These are phyloP conservation scores for Neodiprion pinetum DNA, from an alignment of 1,140 invertebrate species.

Conservation along the genomic window DNA sequence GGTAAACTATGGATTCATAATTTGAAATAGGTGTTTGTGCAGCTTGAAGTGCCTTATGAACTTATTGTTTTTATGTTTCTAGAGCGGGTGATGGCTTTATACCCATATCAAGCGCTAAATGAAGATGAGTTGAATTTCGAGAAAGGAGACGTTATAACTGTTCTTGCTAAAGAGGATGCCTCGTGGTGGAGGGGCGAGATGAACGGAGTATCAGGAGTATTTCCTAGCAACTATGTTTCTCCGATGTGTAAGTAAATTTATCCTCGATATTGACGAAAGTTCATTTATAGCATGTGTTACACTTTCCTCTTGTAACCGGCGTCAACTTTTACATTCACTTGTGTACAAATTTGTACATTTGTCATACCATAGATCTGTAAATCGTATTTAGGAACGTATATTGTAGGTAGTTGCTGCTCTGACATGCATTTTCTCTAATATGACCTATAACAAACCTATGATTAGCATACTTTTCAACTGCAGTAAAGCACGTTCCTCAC, in stretches of 20 bases:
- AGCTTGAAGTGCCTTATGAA: too few species aligned
- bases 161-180: constrained; percentile 89
- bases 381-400: neutral
- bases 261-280: neutral
- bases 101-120: constrained; percentile 91
- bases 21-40: too few species aligned
- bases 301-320: too few species aligned
- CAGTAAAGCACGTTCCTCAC: too few species aligned
- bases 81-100: constrained; percentile 92
- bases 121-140: constrained; percentile 93
- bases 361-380: neutral
- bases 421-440: neutral
- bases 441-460: neutral
- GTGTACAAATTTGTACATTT: neutral
- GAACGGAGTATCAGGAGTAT: constrained; percentile 85
- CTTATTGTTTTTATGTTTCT: constrained; percentile 47
- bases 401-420: neutral
- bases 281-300: too few species aligned
- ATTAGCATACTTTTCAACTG: too few species aligned
- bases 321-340: neutral
- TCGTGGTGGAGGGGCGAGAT: constrained; percentile 97
- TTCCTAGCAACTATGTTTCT: constrained; percentile 92
- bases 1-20: too few species aligned
- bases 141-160: constrained; percentile 92
- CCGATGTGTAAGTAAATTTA: constrained; percentile 67